These are phyloP conservation scores for Zaprionus taronus DNA, from an alignment of 1,140 invertebrate genomes.

Conservation along the genomic window DNA sequence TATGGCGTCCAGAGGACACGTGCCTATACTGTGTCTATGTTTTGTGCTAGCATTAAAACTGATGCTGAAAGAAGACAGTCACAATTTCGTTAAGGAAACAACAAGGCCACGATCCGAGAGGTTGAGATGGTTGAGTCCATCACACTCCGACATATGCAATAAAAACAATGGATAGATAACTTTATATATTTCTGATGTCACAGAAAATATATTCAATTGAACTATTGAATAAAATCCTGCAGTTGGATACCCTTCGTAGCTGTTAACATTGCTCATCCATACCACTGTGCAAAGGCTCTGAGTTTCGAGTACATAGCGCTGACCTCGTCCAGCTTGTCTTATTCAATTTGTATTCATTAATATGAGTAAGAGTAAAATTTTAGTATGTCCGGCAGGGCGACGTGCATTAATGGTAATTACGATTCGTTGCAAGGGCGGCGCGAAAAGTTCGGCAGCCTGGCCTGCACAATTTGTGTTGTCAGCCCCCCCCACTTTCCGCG, in stretches of 20 bases:
- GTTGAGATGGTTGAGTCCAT: no score
- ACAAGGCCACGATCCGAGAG: no score
- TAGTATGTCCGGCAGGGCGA: slow-evolving; percentile 29
- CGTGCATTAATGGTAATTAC: slow-evolving; percentile 52
- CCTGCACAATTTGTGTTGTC: slow-evolving; percentile 36
- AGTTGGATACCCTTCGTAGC: background rate
- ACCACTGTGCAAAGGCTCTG: background rate
- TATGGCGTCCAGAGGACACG: no score
- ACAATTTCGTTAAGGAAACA: no score
- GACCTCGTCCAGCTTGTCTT: slow-evolving; percentile 32
- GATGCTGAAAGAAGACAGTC: no score
- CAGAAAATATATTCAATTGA: no score
- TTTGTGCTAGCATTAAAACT: no score
- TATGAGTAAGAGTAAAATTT: slow-evolving; percentile 41
- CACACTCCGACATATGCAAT: no score
- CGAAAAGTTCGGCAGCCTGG: slow-evolving; percentile 16
- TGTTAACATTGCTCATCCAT: background rate
- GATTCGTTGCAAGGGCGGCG: slow-evolving; percentile 21
- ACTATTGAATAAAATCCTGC: no score
- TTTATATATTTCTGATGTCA: no score
- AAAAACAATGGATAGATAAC: no score
- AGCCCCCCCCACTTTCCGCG: background rate
- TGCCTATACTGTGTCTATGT: no score
- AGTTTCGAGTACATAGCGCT: background rate
- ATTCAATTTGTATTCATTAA: slow-evolving; percentile 62